Conservation (phyloP, 2,113 vertebrate genomes). For the Toxotes chatareus region DNA sequence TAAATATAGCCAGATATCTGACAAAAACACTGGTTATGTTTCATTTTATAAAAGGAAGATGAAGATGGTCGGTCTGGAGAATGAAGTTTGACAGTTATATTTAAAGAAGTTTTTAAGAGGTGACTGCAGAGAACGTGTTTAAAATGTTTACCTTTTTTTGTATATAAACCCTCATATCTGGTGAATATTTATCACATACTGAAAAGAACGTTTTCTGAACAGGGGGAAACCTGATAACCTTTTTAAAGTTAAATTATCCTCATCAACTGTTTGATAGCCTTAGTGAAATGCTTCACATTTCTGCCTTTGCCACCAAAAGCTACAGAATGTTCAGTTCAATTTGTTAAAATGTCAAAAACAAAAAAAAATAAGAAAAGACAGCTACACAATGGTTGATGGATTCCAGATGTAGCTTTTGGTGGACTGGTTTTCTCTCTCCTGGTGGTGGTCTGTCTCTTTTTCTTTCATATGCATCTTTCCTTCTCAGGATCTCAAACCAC, state of each 20-base stretch:
- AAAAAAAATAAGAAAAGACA: neutral
- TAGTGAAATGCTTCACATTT: neutral
- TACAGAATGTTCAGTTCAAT: neutral
- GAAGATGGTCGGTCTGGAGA: too few species aligned
- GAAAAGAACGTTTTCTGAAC: too few species aligned
- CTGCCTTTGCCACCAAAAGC: conserved; percentile 26
- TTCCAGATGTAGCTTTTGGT: conserved; percentile 25
- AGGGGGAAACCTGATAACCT: too few species aligned
- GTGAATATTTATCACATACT: too few species aligned
- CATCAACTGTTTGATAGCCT: neutral
- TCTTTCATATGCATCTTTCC: conserved; percentile 14
- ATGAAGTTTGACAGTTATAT: too few species aligned
- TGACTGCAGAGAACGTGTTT: too few species aligned
- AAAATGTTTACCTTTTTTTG: too few species aligned
- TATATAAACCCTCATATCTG: too few species aligned
- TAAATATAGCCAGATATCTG: too few species aligned
- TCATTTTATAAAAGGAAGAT: too few species aligned
- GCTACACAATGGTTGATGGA: neutral
- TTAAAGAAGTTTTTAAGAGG: too few species aligned
- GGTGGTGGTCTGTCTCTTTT: neutral
- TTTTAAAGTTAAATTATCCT: neutral
- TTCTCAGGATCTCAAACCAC: conserved; percentile 18
- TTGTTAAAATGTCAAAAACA: neutral
- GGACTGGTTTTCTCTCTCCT: neutral
- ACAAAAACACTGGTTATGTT: too few species aligned